Percentiles rank a stretch among this genome's conserved stretches.
Evolutionary conservation across 1,140 invertebrate species (phyloP).

Genomic region (Caerostris extrusa): DNA sequence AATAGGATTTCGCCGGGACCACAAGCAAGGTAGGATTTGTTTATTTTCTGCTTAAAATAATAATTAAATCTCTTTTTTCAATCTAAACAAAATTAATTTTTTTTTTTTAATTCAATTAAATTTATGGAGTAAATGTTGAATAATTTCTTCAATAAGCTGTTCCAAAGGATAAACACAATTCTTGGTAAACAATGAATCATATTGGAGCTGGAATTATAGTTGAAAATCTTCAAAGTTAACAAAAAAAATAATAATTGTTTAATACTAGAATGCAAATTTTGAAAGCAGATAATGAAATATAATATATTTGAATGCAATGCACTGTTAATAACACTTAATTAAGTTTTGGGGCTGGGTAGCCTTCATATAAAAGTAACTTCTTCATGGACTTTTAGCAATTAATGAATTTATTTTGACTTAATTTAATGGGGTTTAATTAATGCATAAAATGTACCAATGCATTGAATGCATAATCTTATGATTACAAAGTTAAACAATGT

Average conservation of each 20-base stretch:
- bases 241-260: no score
- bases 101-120: not conserved
- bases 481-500: no score
- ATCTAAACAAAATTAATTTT: not conserved
- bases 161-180: not conserved
- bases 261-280: not conserved
- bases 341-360: not conserved
- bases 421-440: no score
- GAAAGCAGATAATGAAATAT: not conserved
- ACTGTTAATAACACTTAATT: not conserved
- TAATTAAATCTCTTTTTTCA: no score
- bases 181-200: no score
- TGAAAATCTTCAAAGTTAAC: no score
- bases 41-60: not conserved
- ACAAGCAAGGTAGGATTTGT: conserved; percentile 58
- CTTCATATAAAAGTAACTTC: not conserved
- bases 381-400: not conserved
- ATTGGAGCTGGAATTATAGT: no score
- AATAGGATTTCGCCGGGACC: conserved; percentile 75
- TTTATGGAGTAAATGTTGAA: not conserved
- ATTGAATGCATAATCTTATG: no score
- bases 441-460: no score
- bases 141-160: not conserved
- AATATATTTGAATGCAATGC: not conserved
- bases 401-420: no score